Evolutionary conservation across 2,888 invertebrate genomes (phyloP).

Genomic region (Bimastos eiseni): DNA sequence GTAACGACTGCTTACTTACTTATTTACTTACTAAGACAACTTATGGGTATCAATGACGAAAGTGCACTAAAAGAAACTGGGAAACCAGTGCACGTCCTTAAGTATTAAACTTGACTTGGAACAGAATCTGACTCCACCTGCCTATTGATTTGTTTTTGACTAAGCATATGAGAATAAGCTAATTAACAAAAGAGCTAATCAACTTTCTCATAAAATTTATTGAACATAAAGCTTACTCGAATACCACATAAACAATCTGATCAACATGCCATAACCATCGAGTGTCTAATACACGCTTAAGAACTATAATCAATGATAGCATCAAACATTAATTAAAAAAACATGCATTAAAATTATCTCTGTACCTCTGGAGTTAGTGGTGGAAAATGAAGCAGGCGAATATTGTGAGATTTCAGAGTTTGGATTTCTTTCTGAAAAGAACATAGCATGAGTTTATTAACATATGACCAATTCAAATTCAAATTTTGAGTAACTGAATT

Average conservation of each 20-base stretch:
- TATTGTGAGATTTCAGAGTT: constrained; percentile 58
- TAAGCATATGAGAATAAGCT: too few species aligned
- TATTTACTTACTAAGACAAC: too few species aligned
- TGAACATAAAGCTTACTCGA: background rate
- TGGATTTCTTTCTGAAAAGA: constrained; percentile 59
- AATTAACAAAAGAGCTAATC: background rate
- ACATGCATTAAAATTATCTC: background rate
- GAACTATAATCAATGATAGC: background rate
- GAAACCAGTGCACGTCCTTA: too few species aligned
- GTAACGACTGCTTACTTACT: too few species aligned
- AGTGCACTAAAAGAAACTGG: too few species aligned
- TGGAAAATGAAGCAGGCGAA: constrained; percentile 60
- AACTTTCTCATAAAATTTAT: background rate
- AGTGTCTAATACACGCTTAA: background rate
- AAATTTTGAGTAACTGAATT: too few species aligned
- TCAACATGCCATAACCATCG: background rate
- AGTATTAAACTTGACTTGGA: too few species aligned
- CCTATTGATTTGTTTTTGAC: too few species aligned
- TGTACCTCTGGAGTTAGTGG: constrained; percentile 47
- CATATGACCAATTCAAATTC: background rate
- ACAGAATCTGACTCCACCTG: too few species aligned
- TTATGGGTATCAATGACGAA: too few species aligned
- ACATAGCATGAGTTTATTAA: constrained; percentile 31
- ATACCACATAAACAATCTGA: background rate
- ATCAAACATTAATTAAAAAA: background rate